A percentile compares a stretch with the other conserved stretches of the same genome.
Evolutionary conservation across 35 echinoderm and acorn worm genomes (phyloP).

Genomic region (Hemicentrotus pulcherrimus): DNA sequence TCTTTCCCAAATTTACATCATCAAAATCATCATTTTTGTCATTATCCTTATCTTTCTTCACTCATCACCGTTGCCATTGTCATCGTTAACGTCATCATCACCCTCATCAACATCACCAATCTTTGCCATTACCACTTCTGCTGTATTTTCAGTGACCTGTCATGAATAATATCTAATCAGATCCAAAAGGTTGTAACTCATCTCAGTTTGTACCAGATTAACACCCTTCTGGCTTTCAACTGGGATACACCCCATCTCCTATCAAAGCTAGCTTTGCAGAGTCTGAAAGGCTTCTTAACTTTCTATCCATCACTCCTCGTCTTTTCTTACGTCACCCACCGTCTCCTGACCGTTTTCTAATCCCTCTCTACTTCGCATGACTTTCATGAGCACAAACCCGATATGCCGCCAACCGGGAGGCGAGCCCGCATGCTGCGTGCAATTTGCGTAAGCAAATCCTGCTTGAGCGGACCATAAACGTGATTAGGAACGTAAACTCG

Average conservation of each 20-base stretch:
- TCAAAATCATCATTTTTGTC: background rate
- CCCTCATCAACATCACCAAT: no score
- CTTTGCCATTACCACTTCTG: no score
- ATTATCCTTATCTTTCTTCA: background rate
- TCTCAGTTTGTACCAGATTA: no score
- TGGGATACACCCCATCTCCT: no score
- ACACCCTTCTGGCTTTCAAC: no score
- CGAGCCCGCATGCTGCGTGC: background rate
- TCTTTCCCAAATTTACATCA: background rate
- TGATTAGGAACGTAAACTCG: background rate
- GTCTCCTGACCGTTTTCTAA: background rate
- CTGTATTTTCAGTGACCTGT: no score
- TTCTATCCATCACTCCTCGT: background rate
- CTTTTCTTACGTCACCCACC: background rate
- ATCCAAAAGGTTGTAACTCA: no score
- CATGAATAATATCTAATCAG: no score
- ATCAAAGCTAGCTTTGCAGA: background rate
- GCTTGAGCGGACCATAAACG: background rate
- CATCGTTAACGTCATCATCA: background rate
- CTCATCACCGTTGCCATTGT: background rate
- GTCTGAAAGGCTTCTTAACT: background rate
- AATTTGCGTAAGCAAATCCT: slow-evolving; percentile 18
- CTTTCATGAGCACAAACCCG: background rate
- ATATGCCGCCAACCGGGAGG: background rate
- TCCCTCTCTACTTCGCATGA: background rate